Evolutionary conservation across 2,113 vertebrate species (phyloP).

Genomic region (Paraplagusia blochii): DNA sequence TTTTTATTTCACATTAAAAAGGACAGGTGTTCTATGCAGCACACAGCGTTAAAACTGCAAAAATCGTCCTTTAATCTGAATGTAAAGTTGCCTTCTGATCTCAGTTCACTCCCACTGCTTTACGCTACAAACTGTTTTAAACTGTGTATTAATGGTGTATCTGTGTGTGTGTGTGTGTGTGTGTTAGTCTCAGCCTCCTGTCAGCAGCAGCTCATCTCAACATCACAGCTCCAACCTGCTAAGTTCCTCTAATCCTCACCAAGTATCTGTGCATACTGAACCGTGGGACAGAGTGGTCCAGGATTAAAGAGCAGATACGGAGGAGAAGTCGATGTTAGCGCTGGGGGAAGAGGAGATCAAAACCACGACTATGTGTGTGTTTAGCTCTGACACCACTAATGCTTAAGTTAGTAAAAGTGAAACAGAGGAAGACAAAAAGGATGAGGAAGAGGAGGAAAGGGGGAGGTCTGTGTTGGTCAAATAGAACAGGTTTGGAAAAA

Average conservation of each 20-base stretch:
- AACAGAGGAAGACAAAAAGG: slow-evolving; percentile 22
- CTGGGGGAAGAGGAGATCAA: slow-evolving; percentile 53
- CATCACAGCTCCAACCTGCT: slow-evolving; percentile 47
- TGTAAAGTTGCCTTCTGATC: background rate
- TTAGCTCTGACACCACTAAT: slow-evolving; percentile 42
- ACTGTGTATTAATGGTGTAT: slow-evolving; percentile 19
- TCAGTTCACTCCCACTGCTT: slow-evolving; percentile 8
- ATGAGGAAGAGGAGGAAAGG: slow-evolving; percentile 10
- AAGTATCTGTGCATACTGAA: slow-evolving; percentile 50
- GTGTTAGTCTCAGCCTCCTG: slow-evolving; percentile 25
- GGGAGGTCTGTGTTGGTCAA: background rate
- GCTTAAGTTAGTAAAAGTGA: too few relatives aligned
- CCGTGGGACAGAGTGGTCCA: slow-evolving; percentile 47
- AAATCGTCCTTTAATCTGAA: background rate
- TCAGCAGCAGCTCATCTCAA: slow-evolving; percentile 35
- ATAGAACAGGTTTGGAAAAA: too few relatives aligned
- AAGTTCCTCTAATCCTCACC: slow-evolving; percentile 54
- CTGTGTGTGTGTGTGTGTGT: background rate
- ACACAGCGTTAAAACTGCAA: background rate
- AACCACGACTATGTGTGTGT: slow-evolving; percentile 36
- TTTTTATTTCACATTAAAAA: too few relatives aligned
- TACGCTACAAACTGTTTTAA: slow-evolving; percentile 50
- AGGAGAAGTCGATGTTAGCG: slow-evolving; percentile 62
- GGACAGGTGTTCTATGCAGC: too few relatives aligned
- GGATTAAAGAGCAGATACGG: slow-evolving; percentile 31